Conservation (phyloP, 1,140 invertebrate species). For the Macrotrachela quadricornifera region DNA sequence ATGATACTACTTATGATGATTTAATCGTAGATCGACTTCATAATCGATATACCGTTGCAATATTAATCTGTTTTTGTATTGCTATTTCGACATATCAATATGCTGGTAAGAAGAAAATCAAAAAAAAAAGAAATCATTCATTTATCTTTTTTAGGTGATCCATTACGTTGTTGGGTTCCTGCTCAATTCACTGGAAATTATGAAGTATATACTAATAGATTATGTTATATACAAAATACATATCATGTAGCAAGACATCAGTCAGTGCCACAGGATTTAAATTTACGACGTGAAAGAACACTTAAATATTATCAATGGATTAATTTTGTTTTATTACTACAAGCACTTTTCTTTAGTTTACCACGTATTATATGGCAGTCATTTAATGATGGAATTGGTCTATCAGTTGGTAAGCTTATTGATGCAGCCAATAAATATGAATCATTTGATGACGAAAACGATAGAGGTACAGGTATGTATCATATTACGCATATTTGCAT, state of each 20-base stretch:
- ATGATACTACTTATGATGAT: not conserved
- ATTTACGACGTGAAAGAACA: not conserved
- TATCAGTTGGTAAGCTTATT: conserved; percentile 1
- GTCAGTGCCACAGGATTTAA: not conserved
- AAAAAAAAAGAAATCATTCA: conserved; percentile 5
- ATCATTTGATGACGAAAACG: not conserved
- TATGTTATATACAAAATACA: conserved; percentile 13
- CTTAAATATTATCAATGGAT: conserved; percentile 35
- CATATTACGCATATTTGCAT: not conserved
- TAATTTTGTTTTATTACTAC: conserved; percentile 52
- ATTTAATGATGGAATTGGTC: conserved; percentile 1
- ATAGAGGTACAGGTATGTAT: conserved; percentile 6
- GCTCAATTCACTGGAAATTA: conserved; percentile 12
- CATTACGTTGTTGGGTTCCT: conserved; percentile 14
- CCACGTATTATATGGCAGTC: conserved; percentile 38
- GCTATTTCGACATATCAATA: conserved; percentile 6
- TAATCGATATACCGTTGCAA: conserved; percentile 4
- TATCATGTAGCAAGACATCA: conserved; percentile 10
- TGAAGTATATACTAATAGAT: conserved; percentile 11
- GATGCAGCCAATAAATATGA: conserved; percentile 1
- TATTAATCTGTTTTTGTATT: conserved; percentile 5
- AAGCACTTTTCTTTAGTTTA: conserved; percentile 86
- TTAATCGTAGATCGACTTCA: conserved; percentile 4
- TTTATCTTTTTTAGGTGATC: conserved; percentile 1
- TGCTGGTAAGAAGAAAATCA: conserved; percentile 11